Percentiles rank a stretch among this genome's conserved stretches.
phyloP scores from a whole-genome alignment of 1,140 invertebrate genomes.

The Drosophila triauraria region DNA sequence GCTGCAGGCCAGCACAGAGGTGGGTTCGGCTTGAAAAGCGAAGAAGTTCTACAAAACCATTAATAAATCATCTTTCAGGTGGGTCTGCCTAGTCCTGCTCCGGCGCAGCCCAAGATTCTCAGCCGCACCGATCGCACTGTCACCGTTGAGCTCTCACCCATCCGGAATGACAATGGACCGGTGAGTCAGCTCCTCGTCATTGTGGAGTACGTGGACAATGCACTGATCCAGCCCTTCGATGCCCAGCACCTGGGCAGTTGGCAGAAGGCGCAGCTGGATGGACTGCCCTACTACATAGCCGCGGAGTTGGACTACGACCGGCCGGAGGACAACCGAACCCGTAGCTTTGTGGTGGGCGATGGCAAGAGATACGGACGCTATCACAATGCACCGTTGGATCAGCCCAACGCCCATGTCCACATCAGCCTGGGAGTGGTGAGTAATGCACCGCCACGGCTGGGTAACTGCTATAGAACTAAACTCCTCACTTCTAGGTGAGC shows the following conservation, averaged over 20 bases:
- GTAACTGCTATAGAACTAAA: background rate
- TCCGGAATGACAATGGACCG: conserved; percentile 91
- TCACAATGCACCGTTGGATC: conserved; percentile 91
- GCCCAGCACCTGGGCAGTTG: conserved; percentile 87
- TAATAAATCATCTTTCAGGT: conserved; percentile 2
- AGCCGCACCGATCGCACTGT: conserved; percentile 87
- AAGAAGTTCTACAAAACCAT: no score
- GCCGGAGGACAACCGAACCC: conserved; percentile 78
- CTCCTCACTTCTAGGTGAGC: conserved; percentile 84
- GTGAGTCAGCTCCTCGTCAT: conserved; percentile 90
- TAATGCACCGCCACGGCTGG: background rate
- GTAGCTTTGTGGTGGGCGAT: conserved; percentile 92
- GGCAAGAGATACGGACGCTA: conserved; percentile 90
- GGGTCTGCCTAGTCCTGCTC: conserved; percentile 88
- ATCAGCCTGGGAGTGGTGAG: conserved; percentile 90
- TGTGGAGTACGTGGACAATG: conserved; percentile 88
- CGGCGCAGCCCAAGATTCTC: conserved; percentile 88
- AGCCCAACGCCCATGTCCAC: conserved; percentile 87
- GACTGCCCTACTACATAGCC: conserved; percentile 91
- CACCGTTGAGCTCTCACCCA: conserved; percentile 87
- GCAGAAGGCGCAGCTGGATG: conserved; percentile 87
- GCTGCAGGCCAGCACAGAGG: conserved; percentile 88
- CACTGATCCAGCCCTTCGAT: conserved; percentile 87
- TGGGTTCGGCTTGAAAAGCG: conserved; percentile 76
- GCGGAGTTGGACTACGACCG: conserved; percentile 88